Evolutionary conservation across 1,140 invertebrate species (phyloP), one percentile per base, ranked within the genome.

Genomic region (Drosophila tsacasi): DNA sequence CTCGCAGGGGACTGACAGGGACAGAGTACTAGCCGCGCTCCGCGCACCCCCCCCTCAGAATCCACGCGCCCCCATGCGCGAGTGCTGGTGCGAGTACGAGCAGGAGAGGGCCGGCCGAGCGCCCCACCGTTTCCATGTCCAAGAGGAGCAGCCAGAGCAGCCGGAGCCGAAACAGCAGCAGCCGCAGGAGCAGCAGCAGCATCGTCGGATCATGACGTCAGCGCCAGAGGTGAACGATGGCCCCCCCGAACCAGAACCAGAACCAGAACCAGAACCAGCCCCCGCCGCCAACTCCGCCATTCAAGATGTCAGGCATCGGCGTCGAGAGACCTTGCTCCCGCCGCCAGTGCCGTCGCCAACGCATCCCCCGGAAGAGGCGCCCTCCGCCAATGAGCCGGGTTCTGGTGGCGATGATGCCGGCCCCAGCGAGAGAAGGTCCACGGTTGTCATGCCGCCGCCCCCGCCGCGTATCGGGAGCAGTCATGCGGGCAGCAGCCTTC

Each of bases 381-480:
- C 37, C 37, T 1, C 15, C 5, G 15, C 2, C n/a, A 12, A 15
- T 1, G 35, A 50, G 10, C 0, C 59, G 15, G 21, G 8, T 2
- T 10, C 54, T 4, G 21, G 15, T 17, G 25, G 10, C 10, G 49
- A n/a, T 23, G 49, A 19, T 0, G 4, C 5, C 3, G 32, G 12
- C 1, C 1, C 9, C 5, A 21, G 8, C 10, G 44, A 46, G 12
- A 13, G 3, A 10, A 39, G 15, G 1, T 21, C 32, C 13, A 21
- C 42, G n/a, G 8, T 35, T 9, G 5, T 32, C 13, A 37, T 71
- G 32, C 44, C 58, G 0, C 39, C 42, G 8, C 30, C 60, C 4
- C 76, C 52, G 46, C 84, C 85, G 2, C 37, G 52, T 1, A 55
- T 87, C 32, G 78, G 77, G 12, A 67, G 46, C 32, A 81, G 27